phyloP scores from a whole-genome alignment of 1,140 invertebrate species.

The Diuraphis noxia region DNA sequence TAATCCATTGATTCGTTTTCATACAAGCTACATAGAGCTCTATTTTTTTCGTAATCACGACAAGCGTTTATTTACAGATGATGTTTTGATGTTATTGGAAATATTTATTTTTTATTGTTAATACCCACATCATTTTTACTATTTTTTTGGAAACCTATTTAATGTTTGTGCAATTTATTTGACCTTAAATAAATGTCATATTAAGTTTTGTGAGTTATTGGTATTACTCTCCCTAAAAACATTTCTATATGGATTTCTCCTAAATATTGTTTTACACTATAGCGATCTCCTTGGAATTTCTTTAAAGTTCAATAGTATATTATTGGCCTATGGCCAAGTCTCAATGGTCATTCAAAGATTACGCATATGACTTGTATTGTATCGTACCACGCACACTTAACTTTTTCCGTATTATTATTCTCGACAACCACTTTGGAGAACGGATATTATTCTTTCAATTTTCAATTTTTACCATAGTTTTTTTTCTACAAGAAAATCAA shows the following conservation, averaged over 20 bases:
- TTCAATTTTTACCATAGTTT: neutral
- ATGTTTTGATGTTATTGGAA: neutral
- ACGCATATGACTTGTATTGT: conserved; percentile 10
- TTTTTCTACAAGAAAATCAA: neutral
- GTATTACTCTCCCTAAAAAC: neutral
- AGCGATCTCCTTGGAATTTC: neutral
- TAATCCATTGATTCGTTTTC: neutral
- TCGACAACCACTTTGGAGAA: neutral
- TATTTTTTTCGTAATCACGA: neutral
- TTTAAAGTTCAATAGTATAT: neutral
- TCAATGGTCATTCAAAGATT: neutral
- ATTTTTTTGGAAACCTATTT: neutral
- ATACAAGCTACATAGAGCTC: neutral
- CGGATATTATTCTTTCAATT: neutral
- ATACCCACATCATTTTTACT: neutral
- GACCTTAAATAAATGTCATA: neutral
- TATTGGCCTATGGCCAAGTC: conserved; percentile 20
- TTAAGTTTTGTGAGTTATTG: neutral
- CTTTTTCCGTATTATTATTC: neutral
- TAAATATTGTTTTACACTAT: conserved; percentile 21
- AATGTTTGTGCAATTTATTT: neutral
- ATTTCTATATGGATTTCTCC: neutral
- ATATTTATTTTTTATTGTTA: neutral
- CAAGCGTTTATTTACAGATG: neutral
- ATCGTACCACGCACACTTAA: neutral